A percentile compares a stretch with the other conserved stretches of the same genome.
Conservation (phyloP, 1,140 invertebrate genomes). For the Melipona quadrifasciata region DNA sequence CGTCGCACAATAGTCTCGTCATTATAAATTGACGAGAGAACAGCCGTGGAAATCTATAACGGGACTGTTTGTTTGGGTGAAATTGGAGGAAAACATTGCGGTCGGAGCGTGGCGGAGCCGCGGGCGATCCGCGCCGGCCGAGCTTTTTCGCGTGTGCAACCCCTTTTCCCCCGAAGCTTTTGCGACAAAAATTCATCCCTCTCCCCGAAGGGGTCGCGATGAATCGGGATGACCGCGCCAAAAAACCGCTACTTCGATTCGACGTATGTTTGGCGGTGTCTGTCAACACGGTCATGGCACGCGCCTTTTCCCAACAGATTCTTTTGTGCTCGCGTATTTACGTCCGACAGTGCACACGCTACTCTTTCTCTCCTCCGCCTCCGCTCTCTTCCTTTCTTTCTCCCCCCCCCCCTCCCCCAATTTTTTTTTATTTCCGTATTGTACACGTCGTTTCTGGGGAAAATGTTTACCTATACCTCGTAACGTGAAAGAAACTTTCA, state of each 20-base stretch:
- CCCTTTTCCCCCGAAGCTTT: slow-evolving; percentile 32
- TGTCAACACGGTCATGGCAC: slow-evolving; percentile 33
- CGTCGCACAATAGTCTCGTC: slow-evolving; percentile 64
- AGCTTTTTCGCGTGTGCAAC: slow-evolving; percentile 37
- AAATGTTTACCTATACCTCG: background rate
- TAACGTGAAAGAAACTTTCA: background rate
- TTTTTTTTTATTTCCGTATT: background rate
- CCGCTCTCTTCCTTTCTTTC: background rate
- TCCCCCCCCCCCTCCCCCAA: no score
- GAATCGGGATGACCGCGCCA: background rate
- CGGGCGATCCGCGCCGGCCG: slow-evolving; percentile 53
- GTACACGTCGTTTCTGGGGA: background rate
- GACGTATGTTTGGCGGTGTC: slow-evolving; percentile 47
- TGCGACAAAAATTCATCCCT: slow-evolving; percentile 45
- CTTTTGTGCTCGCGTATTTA: slow-evolving; percentile 5
- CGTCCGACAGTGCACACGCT: background rate
- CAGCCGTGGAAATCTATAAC: slow-evolving; percentile 70
- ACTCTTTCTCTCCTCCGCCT: background rate
- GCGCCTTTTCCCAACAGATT: slow-evolving; percentile 36
- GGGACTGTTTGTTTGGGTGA: slow-evolving; percentile 72
- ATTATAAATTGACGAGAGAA: slow-evolving; percentile 72
- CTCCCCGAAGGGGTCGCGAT: slow-evolving; percentile 1
- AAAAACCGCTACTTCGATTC: slow-evolving; percentile 49
- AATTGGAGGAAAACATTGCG: slow-evolving; percentile 76
- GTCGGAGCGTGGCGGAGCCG: slow-evolving; percentile 48